Percentiles rank a stretch among this genome's conserved stretches.
Evolutionary conservation across 2,113 vertebrate species (phyloP).

Genomic region (Coptodon rendalli): DNA sequence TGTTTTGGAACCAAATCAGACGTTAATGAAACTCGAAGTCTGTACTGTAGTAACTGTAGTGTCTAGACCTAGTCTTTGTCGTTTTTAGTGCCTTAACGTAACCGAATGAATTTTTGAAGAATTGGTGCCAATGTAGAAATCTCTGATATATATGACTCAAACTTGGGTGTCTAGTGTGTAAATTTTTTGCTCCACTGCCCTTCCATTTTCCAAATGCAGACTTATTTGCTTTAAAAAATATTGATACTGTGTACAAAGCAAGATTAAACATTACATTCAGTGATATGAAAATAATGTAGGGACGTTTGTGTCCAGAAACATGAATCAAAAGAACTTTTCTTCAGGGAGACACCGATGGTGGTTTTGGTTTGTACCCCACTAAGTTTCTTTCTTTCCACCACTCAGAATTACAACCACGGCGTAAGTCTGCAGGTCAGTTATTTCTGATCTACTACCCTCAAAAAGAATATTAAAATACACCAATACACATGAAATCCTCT

Average conservation of each 20-base stretch:
- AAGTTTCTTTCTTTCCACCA: background rate
- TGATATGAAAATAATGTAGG: background rate
- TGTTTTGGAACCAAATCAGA: background rate
- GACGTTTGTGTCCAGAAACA: background rate
- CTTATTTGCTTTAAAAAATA: background rate
- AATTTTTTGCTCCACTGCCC: background rate
- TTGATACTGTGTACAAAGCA: background rate
- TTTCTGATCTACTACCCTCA: background rate
- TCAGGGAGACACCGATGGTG: background rate
- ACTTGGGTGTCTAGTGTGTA: background rate
- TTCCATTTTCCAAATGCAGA: background rate
- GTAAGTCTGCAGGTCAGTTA: background rate
- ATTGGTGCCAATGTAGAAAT: background rate
- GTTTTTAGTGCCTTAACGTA: background rate
- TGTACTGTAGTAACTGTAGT: background rate
- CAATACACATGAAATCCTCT: background rate
- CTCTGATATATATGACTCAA: background rate
- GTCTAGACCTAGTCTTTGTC: background rate
- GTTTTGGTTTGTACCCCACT: background rate
- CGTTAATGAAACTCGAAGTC: background rate
- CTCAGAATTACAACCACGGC: background rate
- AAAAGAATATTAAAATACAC: background rate
- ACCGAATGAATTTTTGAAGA: background rate
- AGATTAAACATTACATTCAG: background rate
- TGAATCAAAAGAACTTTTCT: background rate